Base-by-base conservation (phyloP, 2,888 invertebrate species). In the Anarsia innoxiella region DNA sequence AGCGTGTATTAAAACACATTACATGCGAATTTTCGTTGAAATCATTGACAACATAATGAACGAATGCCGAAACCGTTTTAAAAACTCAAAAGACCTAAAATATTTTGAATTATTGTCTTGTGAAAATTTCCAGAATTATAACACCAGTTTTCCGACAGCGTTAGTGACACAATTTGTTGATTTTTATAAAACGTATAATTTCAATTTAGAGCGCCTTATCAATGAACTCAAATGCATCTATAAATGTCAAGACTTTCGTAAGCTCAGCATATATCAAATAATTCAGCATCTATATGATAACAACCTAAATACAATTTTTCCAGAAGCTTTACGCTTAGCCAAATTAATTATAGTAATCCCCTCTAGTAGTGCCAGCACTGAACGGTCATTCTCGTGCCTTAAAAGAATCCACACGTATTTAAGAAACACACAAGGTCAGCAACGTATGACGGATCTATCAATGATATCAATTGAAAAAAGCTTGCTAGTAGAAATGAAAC, bases 381-480 rank as follows among this genome's bases (percentile, higher is more conserved):
- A 37, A 16, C 6, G 37, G 14, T 31, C 37, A 9, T 37, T 37
- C 31, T 31, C 37, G 10, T 15, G 14, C 4, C 12, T 37, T 13
- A 31, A 37, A 31, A 3, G 37, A 9, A 31, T 37, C 9, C 37
- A 25, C 25, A 25, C 25, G n/a, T 25, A 25, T 25, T 31, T 31
- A 11, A 14, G 31, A 10, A 31, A 31, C 15, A 37, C 30, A 3
- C 37, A 31, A 30, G 30, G 30, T 3, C 31, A 31, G 23, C 25
- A 31, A n/a, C 9, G 31, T 23, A 2, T 25, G 12, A 15, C 37
- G 9, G 37, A 31, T 10, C 31, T 37, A 26, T 15, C 37, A 14
- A 31, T 37, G 12, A 31, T 37, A 26, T 15, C 32, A 8, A 37
- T 37, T 11, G 37, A 37, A 32, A 27, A 37, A 25, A 27, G 23